A percentile compares a stretch with the other conserved stretches of the same genome.
Evolutionary conservation across 2,113 vertebrate species (phyloP).

Genomic region (Lasiurus borealis): DNA sequence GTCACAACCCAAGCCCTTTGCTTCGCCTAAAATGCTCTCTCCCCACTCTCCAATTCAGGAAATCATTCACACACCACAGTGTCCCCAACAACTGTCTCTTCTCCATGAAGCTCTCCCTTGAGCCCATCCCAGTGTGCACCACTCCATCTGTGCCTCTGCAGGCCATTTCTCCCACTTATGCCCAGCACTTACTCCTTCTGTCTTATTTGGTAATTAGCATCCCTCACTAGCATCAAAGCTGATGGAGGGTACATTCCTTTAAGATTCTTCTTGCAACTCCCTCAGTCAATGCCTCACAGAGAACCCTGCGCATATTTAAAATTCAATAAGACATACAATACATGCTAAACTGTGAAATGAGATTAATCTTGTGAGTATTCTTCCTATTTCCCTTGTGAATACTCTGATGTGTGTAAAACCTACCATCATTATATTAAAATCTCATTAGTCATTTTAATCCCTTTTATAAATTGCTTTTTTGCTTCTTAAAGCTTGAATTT

Average conservation of each 20-base stretch:
- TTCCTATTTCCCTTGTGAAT: constrained; percentile 4
- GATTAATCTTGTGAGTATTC: not conserved
- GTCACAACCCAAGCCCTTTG: not conserved
- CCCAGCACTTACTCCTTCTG: not conserved
- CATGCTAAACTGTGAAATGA: not conserved
- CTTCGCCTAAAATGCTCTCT: not conserved
- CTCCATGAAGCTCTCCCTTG: not conserved
- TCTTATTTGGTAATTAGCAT: not conserved
- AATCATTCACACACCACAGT: not conserved
- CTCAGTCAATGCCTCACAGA: not conserved
- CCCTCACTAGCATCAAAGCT: not conserved
- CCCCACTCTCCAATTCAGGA: not conserved
- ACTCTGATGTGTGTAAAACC: not conserved
- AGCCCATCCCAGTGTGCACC: not conserved
- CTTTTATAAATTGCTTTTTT: constrained; percentile 64
- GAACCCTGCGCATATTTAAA: not conserved
- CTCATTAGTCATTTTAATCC: constrained; percentile 61
- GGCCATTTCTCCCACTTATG: not conserved
- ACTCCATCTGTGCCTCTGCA: not conserved
- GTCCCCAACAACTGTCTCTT: not conserved
- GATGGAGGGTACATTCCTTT: not conserved
- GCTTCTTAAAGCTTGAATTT: constrained; percentile 50
- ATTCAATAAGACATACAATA: not conserved
- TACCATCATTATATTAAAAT: constrained; percentile 59
- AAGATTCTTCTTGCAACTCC: not conserved